phyloP scores from a whole-genome alignment of 2,888 invertebrate genomes.

The Lagria hirta region DNA sequence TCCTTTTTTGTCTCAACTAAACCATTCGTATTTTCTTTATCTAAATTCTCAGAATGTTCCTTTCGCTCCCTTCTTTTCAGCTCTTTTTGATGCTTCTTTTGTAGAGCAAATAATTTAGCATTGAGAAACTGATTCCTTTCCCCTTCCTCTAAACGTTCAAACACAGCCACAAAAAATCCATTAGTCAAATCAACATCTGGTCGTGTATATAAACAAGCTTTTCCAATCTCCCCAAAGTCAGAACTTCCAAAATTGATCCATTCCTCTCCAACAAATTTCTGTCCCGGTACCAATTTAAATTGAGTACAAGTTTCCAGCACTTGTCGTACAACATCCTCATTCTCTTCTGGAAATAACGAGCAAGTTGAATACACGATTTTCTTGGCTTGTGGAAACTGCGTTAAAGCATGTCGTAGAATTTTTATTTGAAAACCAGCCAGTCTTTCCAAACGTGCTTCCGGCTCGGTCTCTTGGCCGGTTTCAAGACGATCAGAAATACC shows the following conservation, averaged over 20 bases:
- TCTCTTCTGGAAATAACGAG: constrained; percentile 86
- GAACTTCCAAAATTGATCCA: constrained; percentile 71
- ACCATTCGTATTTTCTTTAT: background rate
- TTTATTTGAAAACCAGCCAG: constrained; percentile 79
- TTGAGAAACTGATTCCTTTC: constrained; percentile 45
- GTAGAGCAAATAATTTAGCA: constrained; percentile 28
- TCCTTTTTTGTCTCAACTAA: background rate
- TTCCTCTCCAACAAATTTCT: constrained; percentile 61
- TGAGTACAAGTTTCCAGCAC: constrained; percentile 61
- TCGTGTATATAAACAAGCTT: constrained; percentile 76
- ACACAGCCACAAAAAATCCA: constrained; percentile 94
- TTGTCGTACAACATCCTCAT: constrained; percentile 85
- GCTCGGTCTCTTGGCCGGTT: constrained; percentile 43
- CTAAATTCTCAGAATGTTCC: background rate
- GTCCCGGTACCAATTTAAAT: constrained; percentile 66
- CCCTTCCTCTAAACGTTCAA: constrained; percentile 65
- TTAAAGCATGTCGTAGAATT: constrained; percentile 83
- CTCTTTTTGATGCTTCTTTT: constrained; percentile 15
- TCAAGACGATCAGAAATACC: constrained; percentile 69
- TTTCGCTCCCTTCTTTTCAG: background rate
- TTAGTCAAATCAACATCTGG: constrained; percentile 80
- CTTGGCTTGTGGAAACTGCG: constrained; percentile 78
- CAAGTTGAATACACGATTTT: constrained; percentile 96
- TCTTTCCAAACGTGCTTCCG: constrained; percentile 61
- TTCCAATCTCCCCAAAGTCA: constrained; percentile 66